Evolutionary conservation across 2,113 vertebrate species (phyloP).

Genomic region (Calypte anna): DNA sequence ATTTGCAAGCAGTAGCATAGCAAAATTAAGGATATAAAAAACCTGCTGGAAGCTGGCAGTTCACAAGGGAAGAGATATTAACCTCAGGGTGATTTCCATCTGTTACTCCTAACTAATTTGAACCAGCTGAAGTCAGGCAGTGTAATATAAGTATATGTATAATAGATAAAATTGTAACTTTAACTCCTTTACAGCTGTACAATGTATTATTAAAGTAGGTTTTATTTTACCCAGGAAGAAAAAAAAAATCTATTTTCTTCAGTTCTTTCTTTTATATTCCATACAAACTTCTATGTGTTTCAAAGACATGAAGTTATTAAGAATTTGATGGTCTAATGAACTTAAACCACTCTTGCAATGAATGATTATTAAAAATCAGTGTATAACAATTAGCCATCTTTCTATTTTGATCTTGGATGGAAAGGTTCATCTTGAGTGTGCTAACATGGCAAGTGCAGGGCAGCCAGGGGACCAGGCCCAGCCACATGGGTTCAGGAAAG

Average conservation of each 20-base stretch:
- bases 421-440: not conserved
- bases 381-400: not conserved
- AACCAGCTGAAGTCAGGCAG: not conserved
- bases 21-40: conserved; percentile 33
- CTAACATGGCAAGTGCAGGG: too few species aligned
- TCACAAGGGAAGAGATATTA: conserved; percentile 31
- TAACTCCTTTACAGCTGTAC: not conserved
- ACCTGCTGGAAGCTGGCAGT: not conserved
- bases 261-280: not conserved
- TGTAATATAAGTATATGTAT: not conserved
- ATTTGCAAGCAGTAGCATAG: not conserved
- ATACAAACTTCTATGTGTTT: not conserved
- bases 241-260: not conserved
- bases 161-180: not conserved
- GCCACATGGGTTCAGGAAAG: too few species aligned
- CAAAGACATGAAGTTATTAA: not conserved
- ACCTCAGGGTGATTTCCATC: conserved; percentile 46
- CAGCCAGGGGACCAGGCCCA: too few species aligned
- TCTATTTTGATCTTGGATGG: not conserved
- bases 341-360: not conserved
- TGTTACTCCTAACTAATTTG: conserved; percentile 25
- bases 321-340: not conserved
- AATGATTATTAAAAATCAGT: not conserved
- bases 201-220: not conserved
- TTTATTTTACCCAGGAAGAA: not conserved